Evolutionary conservation across 2,113 vertebrate species (phyloP).

Genomic region (Pseudorhombus dupliciocellatus): DNA sequence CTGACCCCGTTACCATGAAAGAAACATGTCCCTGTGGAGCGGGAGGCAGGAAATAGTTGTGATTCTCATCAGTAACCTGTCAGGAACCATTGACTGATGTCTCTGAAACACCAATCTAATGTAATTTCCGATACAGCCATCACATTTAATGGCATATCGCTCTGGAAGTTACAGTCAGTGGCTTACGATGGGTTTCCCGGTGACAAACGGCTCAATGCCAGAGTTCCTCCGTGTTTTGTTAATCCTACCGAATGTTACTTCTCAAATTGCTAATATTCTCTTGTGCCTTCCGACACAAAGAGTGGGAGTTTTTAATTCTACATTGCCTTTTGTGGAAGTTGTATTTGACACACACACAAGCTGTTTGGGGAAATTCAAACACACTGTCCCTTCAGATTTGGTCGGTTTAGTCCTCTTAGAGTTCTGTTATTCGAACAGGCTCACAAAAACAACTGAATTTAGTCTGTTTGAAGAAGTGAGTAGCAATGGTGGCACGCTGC

Average conservation of each 20-base stretch:
- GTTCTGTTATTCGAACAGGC: background rate
- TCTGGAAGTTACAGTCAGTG: constrained; percentile 36
- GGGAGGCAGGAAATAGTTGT: constrained; percentile 60
- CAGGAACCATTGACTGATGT: constrained; percentile 66
- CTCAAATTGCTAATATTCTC: background rate
- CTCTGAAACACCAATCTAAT: constrained; percentile 50
- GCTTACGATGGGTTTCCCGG: constrained; percentile 42
- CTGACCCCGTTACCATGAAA: background rate
- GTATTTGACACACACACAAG: background rate
- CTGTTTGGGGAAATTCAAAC: background rate
- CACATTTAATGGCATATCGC: constrained; percentile 57
- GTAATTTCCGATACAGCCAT: constrained; percentile 67
- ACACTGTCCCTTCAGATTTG: background rate
- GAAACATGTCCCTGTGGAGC: constrained; percentile 51
- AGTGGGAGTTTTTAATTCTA: background rate
- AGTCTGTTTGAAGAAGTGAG: background rate
- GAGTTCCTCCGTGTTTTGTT: background rate
- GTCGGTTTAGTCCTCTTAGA: background rate
- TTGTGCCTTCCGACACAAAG: background rate
- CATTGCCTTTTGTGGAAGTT: background rate
- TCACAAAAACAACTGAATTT: background rate
- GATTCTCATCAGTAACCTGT: constrained; percentile 77
- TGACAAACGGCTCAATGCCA: constrained; percentile 31
- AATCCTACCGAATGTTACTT: background rate
- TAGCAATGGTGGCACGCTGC: too few species aligned